Evolutionary conservation across 37 sponge, comb jelly and placozoan species (phyloP), one percentile per base, ranked within the genome.

Genomic region (Petrosia ficiformis): DNA sequence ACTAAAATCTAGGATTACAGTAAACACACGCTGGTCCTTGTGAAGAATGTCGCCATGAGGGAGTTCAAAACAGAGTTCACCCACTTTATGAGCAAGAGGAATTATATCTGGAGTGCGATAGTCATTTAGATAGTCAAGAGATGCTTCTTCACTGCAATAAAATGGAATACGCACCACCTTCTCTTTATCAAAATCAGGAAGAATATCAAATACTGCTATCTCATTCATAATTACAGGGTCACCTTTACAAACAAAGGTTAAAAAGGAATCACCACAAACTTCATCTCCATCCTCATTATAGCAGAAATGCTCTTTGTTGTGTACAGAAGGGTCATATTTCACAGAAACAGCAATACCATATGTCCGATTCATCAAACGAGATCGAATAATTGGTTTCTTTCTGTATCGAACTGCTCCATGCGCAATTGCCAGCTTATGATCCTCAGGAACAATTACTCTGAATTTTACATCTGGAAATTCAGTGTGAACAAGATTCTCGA

Each of bases 221-320:
- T 75, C 24, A 57, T 57, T 40, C 37, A 70, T 25, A 24, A 28
- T n/a, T 21, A 75, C 39, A 31, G 52, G 32, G 16, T 75, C 76
- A 14, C 83, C 76, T 25, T 44, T 36, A 34, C 75, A 63, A 0
- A 83, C 44, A 42, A 83, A 61, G 30, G 76, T 76, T 31, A 54
- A 26, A 39, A 83, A 83, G 5, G 73, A 38, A 33, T 75, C 44
- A 4, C 52, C 10, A 57, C 83, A 83, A 33, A 42, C 42, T 4
- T 33, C 39, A 34, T 31, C 40, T 4, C 65, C 63, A 44, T 29
- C 54, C 29, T 72, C 56, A 14, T 74, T 48, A 28, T 81, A 61
- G 6, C 2, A 8, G 10, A 57, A 67, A 40, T 70, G 41, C 21
- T 24, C n/a, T 22, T n/a, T 8, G n/a, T 57, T 44, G 69, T 83